Evolutionary conservation across 2,797 vertebrate species (phyloP), one percentile per base, ranked within the genome.

Genomic region (Myotis findleyi): DNA sequence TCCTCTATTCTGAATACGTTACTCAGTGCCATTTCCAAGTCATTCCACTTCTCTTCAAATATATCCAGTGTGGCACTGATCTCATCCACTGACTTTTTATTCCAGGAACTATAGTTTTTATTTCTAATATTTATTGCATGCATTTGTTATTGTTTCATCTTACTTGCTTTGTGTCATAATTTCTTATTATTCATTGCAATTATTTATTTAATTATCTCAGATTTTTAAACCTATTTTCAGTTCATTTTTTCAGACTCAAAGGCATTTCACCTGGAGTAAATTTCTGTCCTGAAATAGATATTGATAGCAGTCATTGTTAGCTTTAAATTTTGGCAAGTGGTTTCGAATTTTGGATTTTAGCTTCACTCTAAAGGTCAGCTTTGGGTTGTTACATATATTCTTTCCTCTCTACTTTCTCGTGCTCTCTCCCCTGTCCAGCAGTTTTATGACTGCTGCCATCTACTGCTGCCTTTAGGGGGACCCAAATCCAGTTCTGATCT

Each of bases 171-270:
- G 72, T 49, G 72, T 47, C 21, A 49, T 89, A 62, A 89, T 49
- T 38, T 81, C 36, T 96, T 83, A 62, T 75, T 38, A 55, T 73
- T 92, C 30, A 84, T 76, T 44, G 6, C 64, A 87, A 73, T 72
- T 77, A n/a, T 81, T 44, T 72, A 21, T 55, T 49, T 76, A 81
- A 90, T 41, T 86, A 72, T 47, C 41, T 88, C 30, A n/a, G 25
- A 91, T 71, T 82, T 91, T 77, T 89, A 88, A 80, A 76, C 18
- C 13, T 73, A 30, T 5, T 96, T 91, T 89, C 33, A 93, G 88
- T 33, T 81, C 59, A 23, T 10, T 59, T 92, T 92, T 71, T 87
- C 27, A 57, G 10, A 69, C 49, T 92, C 51, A 55, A 86, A 72
- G 73, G 44, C 18, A 88, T 73, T 93, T 93, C 36, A 83, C 57